Conservation (phyloP, 1,140 invertebrate genomes). For the Drosophila tropicalis region DNA sequence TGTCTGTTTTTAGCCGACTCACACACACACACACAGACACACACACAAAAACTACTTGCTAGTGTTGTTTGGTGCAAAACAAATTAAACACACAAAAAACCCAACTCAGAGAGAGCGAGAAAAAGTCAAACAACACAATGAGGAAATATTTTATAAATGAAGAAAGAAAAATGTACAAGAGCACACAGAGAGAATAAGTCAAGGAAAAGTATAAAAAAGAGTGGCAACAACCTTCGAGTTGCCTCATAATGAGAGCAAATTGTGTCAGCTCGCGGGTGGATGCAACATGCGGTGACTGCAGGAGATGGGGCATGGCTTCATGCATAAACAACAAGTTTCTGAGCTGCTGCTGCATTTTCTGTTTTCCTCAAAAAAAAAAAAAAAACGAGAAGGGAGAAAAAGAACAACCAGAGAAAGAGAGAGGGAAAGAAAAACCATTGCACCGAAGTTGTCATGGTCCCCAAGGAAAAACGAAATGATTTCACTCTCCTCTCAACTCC, state of each 20-base stretch:
- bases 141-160: slow-evolving; percentile 19
- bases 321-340: slow-evolving; percentile 66
- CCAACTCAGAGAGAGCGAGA: not conserved
- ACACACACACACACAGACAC: no score
- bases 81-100: slow-evolving; percentile 15
- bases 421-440: slow-evolving; percentile 5
- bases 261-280: slow-evolving; percentile 47
- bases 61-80: slow-evolving; percentile 10
- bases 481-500: slow-evolving; percentile 2
- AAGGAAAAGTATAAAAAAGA: slow-evolving; percentile 28
- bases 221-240: slow-evolving; percentile 38
- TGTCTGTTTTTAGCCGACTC: not conserved
- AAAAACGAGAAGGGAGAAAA: not conserved
- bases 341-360: slow-evolving; percentile 29
- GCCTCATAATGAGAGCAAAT: slow-evolving; percentile 52
- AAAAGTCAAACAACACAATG: slow-evolving; percentile 7
- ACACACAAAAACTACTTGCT: slow-evolving; percentile 14
- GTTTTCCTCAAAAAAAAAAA: slow-evolving; percentile 8
- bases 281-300: slow-evolving; percentile 5
- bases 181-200: slow-evolving; percentile 7
- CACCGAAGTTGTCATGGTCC: slow-evolving; percentile 32
- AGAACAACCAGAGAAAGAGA: not conserved
- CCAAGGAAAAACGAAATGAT: slow-evolving; percentile 23
- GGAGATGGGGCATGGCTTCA: slow-evolving; percentile 28
- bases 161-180: slow-evolving; percentile 13